These are phyloP conservation scores for Cartodere bifasciata DNA, from an alignment of 2,888 invertebrate species.

Conservation along the genomic window DNA sequence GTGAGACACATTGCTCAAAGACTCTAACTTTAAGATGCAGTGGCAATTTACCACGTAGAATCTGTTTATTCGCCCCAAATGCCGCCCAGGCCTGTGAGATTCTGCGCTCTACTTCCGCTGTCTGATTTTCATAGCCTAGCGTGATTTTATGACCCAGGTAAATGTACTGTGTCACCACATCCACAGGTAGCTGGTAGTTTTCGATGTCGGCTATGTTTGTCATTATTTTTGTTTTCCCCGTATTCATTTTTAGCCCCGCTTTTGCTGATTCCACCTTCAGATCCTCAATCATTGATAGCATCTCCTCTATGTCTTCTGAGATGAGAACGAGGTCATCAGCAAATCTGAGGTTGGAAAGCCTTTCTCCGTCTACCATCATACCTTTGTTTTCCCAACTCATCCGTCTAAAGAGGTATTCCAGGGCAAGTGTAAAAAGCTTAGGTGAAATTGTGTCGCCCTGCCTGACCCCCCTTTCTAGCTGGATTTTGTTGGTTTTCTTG, in stretches of 20 bases:
- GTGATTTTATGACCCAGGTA: conserved; percentile 5
- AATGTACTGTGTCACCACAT: conserved; percentile 4
- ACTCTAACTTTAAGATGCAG: too few species aligned
- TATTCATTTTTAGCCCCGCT: too few species aligned
- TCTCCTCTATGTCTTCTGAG: conserved; percentile 3
- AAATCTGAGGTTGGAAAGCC: conserved; percentile 3
- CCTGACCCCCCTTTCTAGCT: conserved; percentile 2
- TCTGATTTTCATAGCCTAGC: conserved; percentile 3
- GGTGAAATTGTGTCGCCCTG: conserved; percentile 7
- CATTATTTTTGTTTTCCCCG: too few species aligned
- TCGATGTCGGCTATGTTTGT: too few species aligned
- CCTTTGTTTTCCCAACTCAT: conserved; percentile 2
- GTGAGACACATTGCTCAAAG: too few species aligned
- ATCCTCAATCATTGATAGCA: background rate
- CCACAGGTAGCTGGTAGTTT: too few species aligned
- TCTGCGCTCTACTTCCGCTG: conserved; percentile 2
- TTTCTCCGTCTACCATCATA: conserved; percentile 3
- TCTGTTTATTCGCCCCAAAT: too few species aligned
- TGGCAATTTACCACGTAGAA: too few species aligned
- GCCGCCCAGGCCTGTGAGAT: conserved; percentile 3
- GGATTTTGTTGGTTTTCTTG: conserved; percentile 4
- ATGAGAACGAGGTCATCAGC: conserved; percentile 5
- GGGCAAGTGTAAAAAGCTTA: conserved; percentile 5
- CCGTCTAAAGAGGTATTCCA: conserved; percentile 4
- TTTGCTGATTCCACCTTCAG: background rate